Percentiles rank a stretch among this genome's conserved stretches.
These are phyloP conservation scores for Novumbra hubbsi DNA, from an alignment of 2,797 vertebrate species.

Conservation along the genomic window DNA sequence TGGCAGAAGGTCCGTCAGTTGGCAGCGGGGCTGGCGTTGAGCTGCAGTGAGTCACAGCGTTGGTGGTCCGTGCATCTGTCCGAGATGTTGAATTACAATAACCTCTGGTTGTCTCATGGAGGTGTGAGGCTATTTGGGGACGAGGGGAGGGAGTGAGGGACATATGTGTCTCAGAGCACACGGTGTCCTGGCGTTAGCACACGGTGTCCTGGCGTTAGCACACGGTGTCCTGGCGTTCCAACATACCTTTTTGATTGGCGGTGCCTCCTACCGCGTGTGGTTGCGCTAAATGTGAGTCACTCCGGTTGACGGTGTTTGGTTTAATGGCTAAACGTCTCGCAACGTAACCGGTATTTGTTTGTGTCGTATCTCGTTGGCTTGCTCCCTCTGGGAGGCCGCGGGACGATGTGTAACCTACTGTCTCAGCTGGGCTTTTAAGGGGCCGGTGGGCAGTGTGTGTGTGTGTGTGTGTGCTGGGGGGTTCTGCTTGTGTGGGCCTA, in stretches of 20 bases:
- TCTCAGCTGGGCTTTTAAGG: neutral
- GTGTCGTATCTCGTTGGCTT: neutral
- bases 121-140: neutral
- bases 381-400: neutral
- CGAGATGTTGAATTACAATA: constrained; percentile 29
- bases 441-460: neutral
- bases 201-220: no score
- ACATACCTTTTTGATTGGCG: no score
- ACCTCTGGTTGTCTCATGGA: constrained; percentile 10
- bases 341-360: neutral
- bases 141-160: neutral
- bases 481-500: constrained; percentile 16
- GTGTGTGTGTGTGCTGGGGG: neutral
- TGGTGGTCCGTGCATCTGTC: constrained; percentile 38
- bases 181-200: no score
- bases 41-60: constrained; percentile 18
- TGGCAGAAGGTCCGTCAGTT: constrained; percentile 43
- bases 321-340: no score
- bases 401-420: no score
- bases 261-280: no score
- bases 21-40: constrained; percentile 25
- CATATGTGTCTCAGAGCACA: neutral
- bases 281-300: no score
- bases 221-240: no score
- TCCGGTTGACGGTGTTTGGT: no score